phyloP scores from a whole-genome alignment of 2,888 invertebrate genomes.

The Peribatodes rhomboidaria region DNA sequence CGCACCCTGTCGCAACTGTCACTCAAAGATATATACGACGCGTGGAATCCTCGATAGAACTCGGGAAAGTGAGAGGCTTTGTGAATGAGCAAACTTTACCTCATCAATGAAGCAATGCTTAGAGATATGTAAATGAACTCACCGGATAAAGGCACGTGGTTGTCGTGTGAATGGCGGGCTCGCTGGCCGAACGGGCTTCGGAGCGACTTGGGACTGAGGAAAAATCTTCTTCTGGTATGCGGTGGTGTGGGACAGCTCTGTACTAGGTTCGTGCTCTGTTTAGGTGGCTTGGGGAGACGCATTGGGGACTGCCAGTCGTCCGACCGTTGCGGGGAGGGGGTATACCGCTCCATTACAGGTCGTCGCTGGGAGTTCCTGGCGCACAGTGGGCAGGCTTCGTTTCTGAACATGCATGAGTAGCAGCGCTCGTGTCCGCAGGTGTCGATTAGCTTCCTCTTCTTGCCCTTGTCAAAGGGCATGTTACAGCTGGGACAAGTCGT shows the following conservation, averaged over 20 bases:
- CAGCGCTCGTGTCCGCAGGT: constrained; percentile 98
- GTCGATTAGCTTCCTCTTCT: constrained; percentile 97
- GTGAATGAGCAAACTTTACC: constrained; percentile 66
- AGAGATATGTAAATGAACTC: constrained; percentile 69
- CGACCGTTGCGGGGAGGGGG: constrained; percentile 79
- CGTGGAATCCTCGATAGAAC: constrained; percentile 64
- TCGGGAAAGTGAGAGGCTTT: constrained; percentile 65
- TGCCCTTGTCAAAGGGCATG: constrained; percentile 98
- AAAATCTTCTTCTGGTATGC: constrained; percentile 91
- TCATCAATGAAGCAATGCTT: constrained; percentile 37
- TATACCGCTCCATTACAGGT: constrained; percentile 80
- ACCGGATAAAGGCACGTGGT: constrained; percentile 91
- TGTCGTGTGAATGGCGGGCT: constrained; percentile 83
- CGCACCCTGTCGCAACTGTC: constrained; percentile 74
- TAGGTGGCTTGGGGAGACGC: constrained; percentile 87
- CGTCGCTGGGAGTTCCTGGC: constrained; percentile 77
- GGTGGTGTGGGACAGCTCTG: constrained; percentile 94
- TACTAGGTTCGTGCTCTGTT: constrained; percentile 83
- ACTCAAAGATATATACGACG: constrained; percentile 74
- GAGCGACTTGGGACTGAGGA: constrained; percentile 93
- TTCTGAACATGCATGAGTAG: constrained; percentile 97
- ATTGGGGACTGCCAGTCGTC: constrained; percentile 84
- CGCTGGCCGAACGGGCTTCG: constrained; percentile 91
- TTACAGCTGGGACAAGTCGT: constrained; percentile 94
- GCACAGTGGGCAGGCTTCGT: constrained; percentile 96